phyloP scores from a whole-genome alignment of 2,113 vertebrate species.

The Opisthocomus hoazin region DNA sequence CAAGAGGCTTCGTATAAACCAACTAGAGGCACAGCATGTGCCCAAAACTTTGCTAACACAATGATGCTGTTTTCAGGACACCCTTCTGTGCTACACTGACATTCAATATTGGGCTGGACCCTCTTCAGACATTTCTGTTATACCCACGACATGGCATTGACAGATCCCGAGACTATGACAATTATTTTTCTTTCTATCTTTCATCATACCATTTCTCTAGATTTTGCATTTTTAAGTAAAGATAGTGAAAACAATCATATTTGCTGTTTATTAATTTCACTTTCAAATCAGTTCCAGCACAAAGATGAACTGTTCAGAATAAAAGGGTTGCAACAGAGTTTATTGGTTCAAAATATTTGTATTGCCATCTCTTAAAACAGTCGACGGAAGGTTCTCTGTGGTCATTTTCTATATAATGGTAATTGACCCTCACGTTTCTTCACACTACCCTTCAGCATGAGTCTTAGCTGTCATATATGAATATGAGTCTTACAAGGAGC shows the following conservation, averaged over 20 bases:
- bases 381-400: neutral
- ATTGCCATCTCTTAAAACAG: neutral
- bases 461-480: no score
- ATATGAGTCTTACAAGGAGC: no score
- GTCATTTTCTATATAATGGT: neutral
- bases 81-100: neutral
- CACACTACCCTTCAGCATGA: neutral
- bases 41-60: neutral
- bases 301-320: neutral
- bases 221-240: neutral
- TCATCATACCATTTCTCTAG: neutral
- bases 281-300: neutral
- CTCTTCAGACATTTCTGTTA: neutral
- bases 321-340: neutral
- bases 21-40: fast-evolving
- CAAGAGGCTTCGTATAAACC: neutral
- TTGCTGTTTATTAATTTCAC: neutral
- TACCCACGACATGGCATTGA: neutral
- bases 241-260: neutral
- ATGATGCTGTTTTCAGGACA: neutral
- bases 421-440: neutral
- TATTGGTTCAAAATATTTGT: neutral
- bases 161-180: neutral
- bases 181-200: neutral
- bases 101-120: neutral